These are phyloP conservation scores for Himantopus leucocephalus DNA, from an alignment of 2,113 vertebrate genomes.

Conservation along the genomic window DNA sequence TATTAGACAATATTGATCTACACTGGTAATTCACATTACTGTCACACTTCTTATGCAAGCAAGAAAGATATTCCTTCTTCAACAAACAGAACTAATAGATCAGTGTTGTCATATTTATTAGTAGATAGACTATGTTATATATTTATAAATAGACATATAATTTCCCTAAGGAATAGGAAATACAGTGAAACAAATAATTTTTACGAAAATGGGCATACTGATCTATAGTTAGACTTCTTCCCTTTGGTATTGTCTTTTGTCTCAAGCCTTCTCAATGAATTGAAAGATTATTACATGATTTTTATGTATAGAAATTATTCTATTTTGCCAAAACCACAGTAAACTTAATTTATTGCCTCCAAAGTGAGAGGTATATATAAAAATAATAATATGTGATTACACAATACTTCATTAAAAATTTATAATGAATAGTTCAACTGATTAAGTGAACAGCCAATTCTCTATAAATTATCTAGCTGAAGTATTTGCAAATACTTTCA, in stretches of 20 bases:
- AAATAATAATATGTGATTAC: not conserved
- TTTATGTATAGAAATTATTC: not conserved
- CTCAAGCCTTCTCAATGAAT: not conserved
- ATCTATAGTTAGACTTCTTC: not conserved
- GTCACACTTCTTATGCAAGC: not conserved
- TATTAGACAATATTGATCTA: not conserved
- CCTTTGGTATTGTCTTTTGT: not conserved
- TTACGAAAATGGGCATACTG: not conserved
- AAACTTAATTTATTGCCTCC: not conserved
- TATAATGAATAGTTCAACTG: not conserved
- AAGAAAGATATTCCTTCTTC: not conserved
- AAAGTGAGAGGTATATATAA: not conserved
- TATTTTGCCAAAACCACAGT: not conserved
- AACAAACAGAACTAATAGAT: not conserved
- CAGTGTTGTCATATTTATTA: not conserved
- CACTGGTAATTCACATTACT: not conserved
- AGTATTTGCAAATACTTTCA: not conserved
- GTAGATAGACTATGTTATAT: not conserved
- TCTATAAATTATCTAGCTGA: not conserved
- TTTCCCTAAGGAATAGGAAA: not conserved
- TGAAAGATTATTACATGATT: not conserved
- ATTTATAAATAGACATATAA: not conserved
- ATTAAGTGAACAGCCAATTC: not conserved
- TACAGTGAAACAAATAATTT: not conserved
- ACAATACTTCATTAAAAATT: not conserved